Base-by-base conservation (phyloP, 92 coral and sea anemone species). In the Diadumene lineata region DNA sequence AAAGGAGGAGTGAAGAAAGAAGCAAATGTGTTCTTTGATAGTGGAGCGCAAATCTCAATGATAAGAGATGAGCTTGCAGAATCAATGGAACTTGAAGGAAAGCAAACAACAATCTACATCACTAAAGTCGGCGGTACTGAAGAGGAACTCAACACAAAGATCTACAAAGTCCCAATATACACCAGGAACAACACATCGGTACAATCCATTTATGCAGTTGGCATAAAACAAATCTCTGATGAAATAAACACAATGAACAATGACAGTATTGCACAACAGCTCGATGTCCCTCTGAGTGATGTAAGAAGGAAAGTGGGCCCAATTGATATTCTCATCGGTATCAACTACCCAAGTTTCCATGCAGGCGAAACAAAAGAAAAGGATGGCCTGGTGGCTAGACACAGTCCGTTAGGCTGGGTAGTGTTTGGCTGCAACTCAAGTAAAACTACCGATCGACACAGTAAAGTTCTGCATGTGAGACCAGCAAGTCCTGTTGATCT, bases 321-420 rank as follows among this genome's bases (percentile, higher is more conserved):
- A 27, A 60, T 86, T 43, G 91, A 86, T 68, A 29, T 90, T 7
- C 80, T 90, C 22, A 69, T 86, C 46, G 92, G 89, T 18, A 82
- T 86, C 28, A 87, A 90, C 50, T 89, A 90, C 25, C 84, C 96
- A 1, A 66, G 72, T 71, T 17, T 83, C 64, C 96, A 90, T 72
- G 75, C 87, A 26, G 94, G 90, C 11, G 67, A 61, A 27, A 85
- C 78, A 27, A 88, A 66, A 50, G 73, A 89, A 81, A 64, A 57
- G 25, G 85, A 60, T 8, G 31, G 81, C 25, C 64, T 89, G 8
- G 84, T 89, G 1, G 89, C 86, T 1, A 30, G 84, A 55, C 30
- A 71, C 24, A 57, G 80, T 0, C 90, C 77, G 18, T 71, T 86
- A 17, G 84, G 90, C 11, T 81, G 90, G 94, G 85, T 85, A 16